Percentiles rank a stretch among this genome's conserved stretches.
Conservation (phyloP, 2,113 vertebrate genomes). For the Nettapus auritus region DNA sequence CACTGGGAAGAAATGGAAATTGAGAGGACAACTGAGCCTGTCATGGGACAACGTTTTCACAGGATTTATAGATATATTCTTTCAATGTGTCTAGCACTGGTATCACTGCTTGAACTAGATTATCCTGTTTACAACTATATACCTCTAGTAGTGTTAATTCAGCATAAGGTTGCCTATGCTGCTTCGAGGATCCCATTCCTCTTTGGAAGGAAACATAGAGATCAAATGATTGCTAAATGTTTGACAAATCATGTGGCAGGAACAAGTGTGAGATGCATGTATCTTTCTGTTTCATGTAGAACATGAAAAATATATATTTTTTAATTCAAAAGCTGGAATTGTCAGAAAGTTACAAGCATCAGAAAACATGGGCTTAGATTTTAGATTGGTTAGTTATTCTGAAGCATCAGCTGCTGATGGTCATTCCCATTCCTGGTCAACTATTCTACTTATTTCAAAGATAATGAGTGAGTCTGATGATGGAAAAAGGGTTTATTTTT, state of each 20-base stretch:
- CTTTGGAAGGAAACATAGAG: neutral
- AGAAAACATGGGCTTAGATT: neutral
- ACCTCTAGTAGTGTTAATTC: accelerated
- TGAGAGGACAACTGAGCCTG: neutral
- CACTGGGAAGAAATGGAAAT: neutral
- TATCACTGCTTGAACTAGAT: neutral
- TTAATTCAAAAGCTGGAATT: neutral
- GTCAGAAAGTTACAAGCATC: neutral
- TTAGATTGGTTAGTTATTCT: neutral
- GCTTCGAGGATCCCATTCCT: neutral
- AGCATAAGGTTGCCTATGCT: neutral
- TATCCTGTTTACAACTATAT: neutral
- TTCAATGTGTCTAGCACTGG: neutral
- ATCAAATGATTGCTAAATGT: neutral
- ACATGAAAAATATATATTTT: neutral
- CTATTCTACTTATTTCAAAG: neutral
- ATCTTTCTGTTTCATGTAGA: no score
- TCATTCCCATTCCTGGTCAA: neutral
- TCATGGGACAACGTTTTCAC: neutral
- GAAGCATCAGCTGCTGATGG: neutral
- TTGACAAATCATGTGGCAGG: neutral
- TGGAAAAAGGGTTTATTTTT: neutral
- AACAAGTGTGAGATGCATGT: neutral
- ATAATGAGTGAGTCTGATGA: neutral
- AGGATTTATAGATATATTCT: neutral